phyloP scores from a whole-genome alignment of 1,140 invertebrate species.

The Brachystomella parvula region DNA sequence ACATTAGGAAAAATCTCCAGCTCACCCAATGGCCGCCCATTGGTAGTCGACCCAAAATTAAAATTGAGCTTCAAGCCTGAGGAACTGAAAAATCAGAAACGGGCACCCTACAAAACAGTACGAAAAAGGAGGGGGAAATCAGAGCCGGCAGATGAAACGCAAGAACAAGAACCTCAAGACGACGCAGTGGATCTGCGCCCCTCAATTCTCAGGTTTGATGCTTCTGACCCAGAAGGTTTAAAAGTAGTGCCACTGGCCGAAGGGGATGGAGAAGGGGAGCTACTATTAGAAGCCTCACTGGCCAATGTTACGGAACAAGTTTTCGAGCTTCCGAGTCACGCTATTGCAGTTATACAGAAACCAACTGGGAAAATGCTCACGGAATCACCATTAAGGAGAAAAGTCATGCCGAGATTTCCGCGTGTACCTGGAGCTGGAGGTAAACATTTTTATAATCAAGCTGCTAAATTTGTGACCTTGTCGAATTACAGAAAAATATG shows the following conservation, averaged over 20 bases:
- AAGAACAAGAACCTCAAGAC: neutral
- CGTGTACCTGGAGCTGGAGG: constrained; percentile 23
- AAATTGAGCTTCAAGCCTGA: no score
- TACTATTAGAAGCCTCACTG: neutral
- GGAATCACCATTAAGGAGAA: neutral
- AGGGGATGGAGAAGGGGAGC: neutral
- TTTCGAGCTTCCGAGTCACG: neutral
- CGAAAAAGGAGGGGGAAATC: neutral
- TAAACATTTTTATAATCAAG: neutral
- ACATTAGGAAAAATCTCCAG: no score
- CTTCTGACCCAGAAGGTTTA: constrained; percentile 15
- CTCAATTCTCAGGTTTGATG: constrained; percentile 19
- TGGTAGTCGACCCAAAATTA: no score
- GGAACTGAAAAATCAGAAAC: no score
- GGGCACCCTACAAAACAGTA: no score
- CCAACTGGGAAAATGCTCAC: neutral
- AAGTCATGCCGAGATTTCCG: neutral
- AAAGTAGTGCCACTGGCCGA: constrained; percentile 9
- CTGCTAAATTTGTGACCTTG: no score
- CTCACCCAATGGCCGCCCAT: no score
- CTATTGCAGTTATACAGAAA: neutral
- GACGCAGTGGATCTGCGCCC: constrained; percentile 5
- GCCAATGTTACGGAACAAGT: neutral
- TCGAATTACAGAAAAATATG: neutral
- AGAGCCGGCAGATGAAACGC: neutral